Base-by-base conservation (phyloP, 2,888 invertebrate species). In the Sussaba pulchella region DNA sequence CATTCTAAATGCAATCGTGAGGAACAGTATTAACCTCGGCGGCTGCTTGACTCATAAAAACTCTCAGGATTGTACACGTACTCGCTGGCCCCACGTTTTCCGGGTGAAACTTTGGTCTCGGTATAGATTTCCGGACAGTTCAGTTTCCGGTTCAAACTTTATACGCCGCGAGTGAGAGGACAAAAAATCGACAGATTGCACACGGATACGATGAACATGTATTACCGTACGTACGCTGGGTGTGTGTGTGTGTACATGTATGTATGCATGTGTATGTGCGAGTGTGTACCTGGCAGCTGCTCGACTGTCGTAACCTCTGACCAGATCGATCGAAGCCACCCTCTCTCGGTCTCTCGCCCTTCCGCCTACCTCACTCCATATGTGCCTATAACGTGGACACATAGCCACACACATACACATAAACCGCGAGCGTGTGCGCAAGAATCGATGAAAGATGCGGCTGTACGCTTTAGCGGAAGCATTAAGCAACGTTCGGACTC, bases 241-340 rank as follows among this genome's bases (percentile, higher is more conserved):
- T 31, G 31, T 31, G 61, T 74, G 21, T 47, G 74, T 74, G 74
- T 36, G 24, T 45, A 54, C 17, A 26, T 19, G 45, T 69, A 82
- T 61, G 82, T 59, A 82, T 69, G 81, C 80, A 81, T 77, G 80
- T 78, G 57, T 59, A 52, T 26, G 69, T 61, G 21, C n/a, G 67
- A 71, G 39, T 59, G 77, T 71, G 77, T 77, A 69, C 71, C 71
- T 77, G 77, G 77, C 77, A 77, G 71, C 71, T 77, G 77, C 71
- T 76, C 69, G 69, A 76, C 76, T 63, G 76, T 77, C 77, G 77
- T 77, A 77, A 77, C 77, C 77, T 77, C 77, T 71, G 71, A 77
- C 77, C 77, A 77, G 77, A 77, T 77, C 77, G 77, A 77, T 77
- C 77, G 77, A 77, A 59, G 71, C 77, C 71, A 77, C 77, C 77